Evolutionary conservation across 2,888 invertebrate species (phyloP).

Genomic region (Zonitis immaculata): DNA sequence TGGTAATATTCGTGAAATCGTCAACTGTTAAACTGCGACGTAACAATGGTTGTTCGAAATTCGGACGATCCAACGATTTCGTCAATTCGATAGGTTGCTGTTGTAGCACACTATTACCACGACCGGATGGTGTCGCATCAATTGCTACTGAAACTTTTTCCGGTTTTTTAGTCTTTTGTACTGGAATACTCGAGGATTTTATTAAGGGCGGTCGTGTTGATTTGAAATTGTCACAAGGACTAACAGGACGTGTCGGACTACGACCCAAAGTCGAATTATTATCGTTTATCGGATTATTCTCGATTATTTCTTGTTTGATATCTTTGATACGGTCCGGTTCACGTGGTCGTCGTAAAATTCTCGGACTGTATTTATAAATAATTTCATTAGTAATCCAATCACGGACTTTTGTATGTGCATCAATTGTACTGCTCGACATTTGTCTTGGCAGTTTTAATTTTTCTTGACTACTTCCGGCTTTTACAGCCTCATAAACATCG

Average conservation of each 20-base stretch:
- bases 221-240: slow-evolving; percentile 32
- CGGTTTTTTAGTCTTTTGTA: slow-evolving; percentile 46
- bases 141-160: slow-evolving; percentile 72
- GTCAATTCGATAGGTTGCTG: slow-evolving; percentile 74
- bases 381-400: slow-evolving; percentile 83
- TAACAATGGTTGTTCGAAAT: slow-evolving; percentile 35
- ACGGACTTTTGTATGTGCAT: slow-evolving; percentile 79
- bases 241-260: slow-evolving; percentile 45
- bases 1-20: slow-evolving; percentile 39
- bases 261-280: slow-evolving; percentile 39
- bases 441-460: slow-evolving; percentile 65
- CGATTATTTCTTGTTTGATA: slow-evolving; percentile 26
- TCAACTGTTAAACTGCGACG: slow-evolving; percentile 51
- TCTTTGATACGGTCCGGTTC: slow-evolving; percentile 25
- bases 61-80: slow-evolving; percentile 56
- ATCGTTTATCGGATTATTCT: slow-evolving; percentile 39
- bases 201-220: slow-evolving; percentile 26
- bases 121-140: slow-evolving; percentile 71
- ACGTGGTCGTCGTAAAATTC: slow-evolving; percentile 55
- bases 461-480: slow-evolving; percentile 53
- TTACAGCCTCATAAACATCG: slow-evolving; percentile 52
- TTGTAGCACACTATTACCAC: slow-evolving; percentile 66
- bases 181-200: slow-evolving; percentile 34
- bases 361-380: slow-evolving; percentile 66
- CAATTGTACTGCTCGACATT: slow-evolving; percentile 74